Conservation (phyloP, 2,797 vertebrate genomes). For the Melopsittacus undulatus region DNA sequence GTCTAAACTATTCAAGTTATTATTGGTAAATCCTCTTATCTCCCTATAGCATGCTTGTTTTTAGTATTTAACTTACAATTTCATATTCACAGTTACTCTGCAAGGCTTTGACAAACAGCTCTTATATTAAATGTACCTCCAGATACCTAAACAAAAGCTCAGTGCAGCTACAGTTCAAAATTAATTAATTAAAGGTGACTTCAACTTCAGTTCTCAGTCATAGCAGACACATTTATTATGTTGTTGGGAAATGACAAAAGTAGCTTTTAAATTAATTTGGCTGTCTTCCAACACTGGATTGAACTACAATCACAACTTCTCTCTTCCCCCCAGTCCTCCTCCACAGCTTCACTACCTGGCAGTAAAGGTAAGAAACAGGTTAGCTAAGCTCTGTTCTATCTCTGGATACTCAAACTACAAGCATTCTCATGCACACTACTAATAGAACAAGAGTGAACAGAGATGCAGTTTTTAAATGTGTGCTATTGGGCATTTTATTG, state of each 20-base stretch:
- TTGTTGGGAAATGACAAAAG: not conserved
- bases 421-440: not conserved
- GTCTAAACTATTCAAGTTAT: conserved; percentile 1
- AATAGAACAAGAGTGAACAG: not conserved
- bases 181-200: not conserved
- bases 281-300: not conserved
- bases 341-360: not conserved
- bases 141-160: not conserved
- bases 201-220: not conserved
- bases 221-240: not conserved
- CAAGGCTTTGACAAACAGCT: not conserved
- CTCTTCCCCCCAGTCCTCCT: fast-evolving
- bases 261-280: not conserved
- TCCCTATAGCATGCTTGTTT: not conserved
- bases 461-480: not conserved
- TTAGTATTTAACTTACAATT: conserved; percentile 11
- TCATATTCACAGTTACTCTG: not conserved
- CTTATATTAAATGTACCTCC: not conserved
- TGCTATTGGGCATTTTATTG: not conserved
- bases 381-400: not conserved
- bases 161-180: not conserved
- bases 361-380: not conserved
- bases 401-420: not conserved
- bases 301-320: not conserved
- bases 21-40: conserved; percentile 59